A percentile compares a stretch with the other conserved stretches of the same genome.
Conservation (phyloP, 2,113 vertebrate genomes). For the Craseonycteris thonglongyai region DNA sequence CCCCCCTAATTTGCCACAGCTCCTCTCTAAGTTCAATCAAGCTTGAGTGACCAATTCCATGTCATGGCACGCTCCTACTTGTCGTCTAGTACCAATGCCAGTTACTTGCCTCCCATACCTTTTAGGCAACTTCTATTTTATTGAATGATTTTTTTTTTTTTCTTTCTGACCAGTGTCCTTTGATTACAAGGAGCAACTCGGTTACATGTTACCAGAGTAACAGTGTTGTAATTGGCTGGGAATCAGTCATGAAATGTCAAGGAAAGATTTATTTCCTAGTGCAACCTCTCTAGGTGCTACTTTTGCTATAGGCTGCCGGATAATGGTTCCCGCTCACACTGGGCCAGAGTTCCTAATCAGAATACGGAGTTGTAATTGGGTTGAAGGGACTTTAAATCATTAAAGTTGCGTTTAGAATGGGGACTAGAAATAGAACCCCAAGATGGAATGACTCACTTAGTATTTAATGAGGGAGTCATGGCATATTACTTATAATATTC, state of each 20-base stretch:
- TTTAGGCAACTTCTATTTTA: background rate
- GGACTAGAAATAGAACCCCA: conserved; percentile 78
- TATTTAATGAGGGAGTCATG: conserved; percentile 82
- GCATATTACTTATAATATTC: conserved; percentile 75
- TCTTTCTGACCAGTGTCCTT: conserved; percentile 70
- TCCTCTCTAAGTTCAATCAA: background rate
- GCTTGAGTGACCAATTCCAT: accelerated
- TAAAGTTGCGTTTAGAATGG: conserved; percentile 80
- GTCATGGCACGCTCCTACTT: background rate
- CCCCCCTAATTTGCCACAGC: background rate
- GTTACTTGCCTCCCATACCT: background rate
- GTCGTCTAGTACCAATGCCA: background rate
- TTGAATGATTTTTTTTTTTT: conserved; percentile 52
- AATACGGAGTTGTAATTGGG: conserved; percentile 82
- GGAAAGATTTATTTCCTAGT: conserved; percentile 82
- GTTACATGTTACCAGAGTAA: conserved; percentile 75
- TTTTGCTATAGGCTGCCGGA: conserved; percentile 80
- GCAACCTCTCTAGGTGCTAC: conserved; percentile 82
- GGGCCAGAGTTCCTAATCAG: conserved; percentile 81
- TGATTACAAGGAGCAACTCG: conserved; percentile 76
- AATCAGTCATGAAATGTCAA: conserved; percentile 84
- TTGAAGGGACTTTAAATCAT: conserved; percentile 86
- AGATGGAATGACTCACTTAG: conserved; percentile 77
- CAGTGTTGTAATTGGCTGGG: conserved; percentile 82
- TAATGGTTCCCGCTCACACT: conserved; percentile 81